A percentile compares a stretch with the other conserved stretches of the same genome.
These are phyloP conservation scores for Calvadosia cruxmelitensis DNA, from an alignment of 30 jellyfish, hydroid and myxozoan species.

Conservation along the genomic window DNA sequence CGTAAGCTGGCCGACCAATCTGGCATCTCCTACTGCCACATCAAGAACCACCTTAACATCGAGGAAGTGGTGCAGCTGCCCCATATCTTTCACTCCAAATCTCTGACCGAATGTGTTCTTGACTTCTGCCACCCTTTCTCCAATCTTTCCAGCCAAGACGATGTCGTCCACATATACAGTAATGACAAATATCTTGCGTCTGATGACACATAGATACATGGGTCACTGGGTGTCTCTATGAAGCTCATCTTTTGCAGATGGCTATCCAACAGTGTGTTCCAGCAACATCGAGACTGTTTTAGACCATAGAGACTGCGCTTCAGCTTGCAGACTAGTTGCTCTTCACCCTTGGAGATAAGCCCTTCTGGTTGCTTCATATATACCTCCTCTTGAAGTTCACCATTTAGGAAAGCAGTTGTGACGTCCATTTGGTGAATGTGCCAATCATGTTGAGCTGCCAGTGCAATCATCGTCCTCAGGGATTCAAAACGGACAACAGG, in stretches of 20 bases:
- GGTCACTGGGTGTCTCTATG: conserved; percentile 11
- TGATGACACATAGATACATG: conserved; percentile 1
- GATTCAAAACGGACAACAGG: conserved; percentile 40
- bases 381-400: conserved; percentile 26
- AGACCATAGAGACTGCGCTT: conserved; percentile 12
- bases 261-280: conserved; percentile 28
- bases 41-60: conserved; percentile 23
- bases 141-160: conserved; percentile 20
- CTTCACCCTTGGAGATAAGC: conserved; percentile 17
- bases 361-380: conserved; percentile 64
- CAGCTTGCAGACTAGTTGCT: conserved; percentile 35
- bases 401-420: conserved; percentile 36
- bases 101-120: conserved; percentile 2
- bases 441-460: conserved; percentile 14
- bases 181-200: conserved; percentile 3
- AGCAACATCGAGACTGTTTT: conserved; percentile 30
- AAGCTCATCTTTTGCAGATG: conserved; percentile 18
- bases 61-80: conserved; percentile 22
- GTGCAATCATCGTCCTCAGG: conserved; percentile 26
- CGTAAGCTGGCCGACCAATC: too few species aligned
- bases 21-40: too few species aligned
- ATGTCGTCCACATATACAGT: conserved; percentile 48
- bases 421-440: conserved; percentile 35
- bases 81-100: conserved; percentile 33
- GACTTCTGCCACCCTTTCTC: neutral